Conservation (phyloP, 2,888 invertebrate genomes). For the Odontothrips loti region DNA sequence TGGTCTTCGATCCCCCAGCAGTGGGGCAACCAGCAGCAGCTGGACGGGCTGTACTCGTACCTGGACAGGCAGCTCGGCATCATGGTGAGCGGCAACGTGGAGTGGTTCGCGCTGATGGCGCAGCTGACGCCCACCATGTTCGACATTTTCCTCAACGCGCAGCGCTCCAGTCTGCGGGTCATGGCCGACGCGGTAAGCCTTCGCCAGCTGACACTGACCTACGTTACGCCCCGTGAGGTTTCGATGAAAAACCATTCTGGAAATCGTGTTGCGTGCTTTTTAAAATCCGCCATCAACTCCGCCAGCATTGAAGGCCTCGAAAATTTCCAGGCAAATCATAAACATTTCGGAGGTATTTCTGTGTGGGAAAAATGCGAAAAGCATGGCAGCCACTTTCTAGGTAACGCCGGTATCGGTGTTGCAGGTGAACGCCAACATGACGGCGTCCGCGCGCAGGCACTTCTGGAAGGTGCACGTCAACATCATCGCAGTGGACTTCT, state of each 20-base stretch:
- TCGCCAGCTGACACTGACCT: background rate
- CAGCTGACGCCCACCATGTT: constrained; percentile 51
- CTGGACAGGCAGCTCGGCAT: constrained; percentile 42
- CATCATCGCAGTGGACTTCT: constrained; percentile 52
- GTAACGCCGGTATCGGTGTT: too few relatives aligned
- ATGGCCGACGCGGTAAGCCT: constrained; percentile 37
- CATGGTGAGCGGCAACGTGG: constrained; percentile 29
- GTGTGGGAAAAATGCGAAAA: too few relatives aligned
- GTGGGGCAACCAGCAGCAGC: constrained; percentile 56
- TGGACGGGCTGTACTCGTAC: constrained; percentile 43
- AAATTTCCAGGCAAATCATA: too few relatives aligned
- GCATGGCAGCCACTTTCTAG: too few relatives aligned
- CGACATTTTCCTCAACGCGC: constrained; percentile 42
- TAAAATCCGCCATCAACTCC: too few relatives aligned
- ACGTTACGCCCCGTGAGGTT: too few relatives aligned
- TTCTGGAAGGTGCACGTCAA: constrained; percentile 49
- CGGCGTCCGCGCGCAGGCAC: constrained; percentile 46
- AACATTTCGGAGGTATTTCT: too few relatives aligned
- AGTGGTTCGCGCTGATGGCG: constrained; percentile 50
- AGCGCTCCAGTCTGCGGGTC: constrained; percentile 36
- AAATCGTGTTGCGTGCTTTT: too few relatives aligned
- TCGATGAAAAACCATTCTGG: too few relatives aligned
- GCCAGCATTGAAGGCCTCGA: too few relatives aligned
- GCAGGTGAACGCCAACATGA: constrained; percentile 46
- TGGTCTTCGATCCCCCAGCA: constrained; percentile 62